Base-by-base conservation (phyloP, 1,140 invertebrate species). In the Nomia melanderi region DNA sequence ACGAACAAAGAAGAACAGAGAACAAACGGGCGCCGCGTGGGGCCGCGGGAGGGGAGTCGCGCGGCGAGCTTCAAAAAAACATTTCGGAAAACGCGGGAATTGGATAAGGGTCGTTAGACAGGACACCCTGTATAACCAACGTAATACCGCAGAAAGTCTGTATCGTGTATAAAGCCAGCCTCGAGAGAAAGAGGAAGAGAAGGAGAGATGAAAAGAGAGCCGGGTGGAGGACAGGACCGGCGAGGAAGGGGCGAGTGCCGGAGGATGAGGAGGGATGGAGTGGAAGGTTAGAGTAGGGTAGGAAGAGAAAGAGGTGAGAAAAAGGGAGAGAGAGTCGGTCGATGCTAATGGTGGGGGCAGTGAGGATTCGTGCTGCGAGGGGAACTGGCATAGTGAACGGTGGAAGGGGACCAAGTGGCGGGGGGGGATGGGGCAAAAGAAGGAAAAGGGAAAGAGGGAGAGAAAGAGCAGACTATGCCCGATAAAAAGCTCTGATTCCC, bases 401-500 rank as follows among this genome's bases (percentile, higher is more conserved):
- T n/a, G 11, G 53, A 36, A 69, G 31, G 47, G 44, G n/a, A 63
- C 11, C 54, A 17, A 2, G 29, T 29, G n/a, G 31, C 3, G 14
- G 36, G 23, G 29, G 50, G n/a, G 27, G 25, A 57, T 44, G 41
- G 44, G 25, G 29, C 65, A n/a, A 60, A 70, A 63, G 64, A 50
- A 25, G 67, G 29, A 72, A 72, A 72, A 67, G 62, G 44, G 31
- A 44, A 31, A 57, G 41, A 56, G 41, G 66, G 25, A 20, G 62
- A 62, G 77, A 63, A 57, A 62, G 31, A 14, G 39, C 50, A 20
- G 70, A 74, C 41, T 78, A 70, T 73, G 75, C 63, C 78, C 78
- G 81, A 86, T 85, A 87, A 87, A 87, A 87, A 87, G 83, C 78
- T 77, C 67, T 81, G 84, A 85, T 87, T 87, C 86, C 84, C 86